Conservation (phyloP, 2,888 invertebrate species). For the Portevinia maculata region DNA sequence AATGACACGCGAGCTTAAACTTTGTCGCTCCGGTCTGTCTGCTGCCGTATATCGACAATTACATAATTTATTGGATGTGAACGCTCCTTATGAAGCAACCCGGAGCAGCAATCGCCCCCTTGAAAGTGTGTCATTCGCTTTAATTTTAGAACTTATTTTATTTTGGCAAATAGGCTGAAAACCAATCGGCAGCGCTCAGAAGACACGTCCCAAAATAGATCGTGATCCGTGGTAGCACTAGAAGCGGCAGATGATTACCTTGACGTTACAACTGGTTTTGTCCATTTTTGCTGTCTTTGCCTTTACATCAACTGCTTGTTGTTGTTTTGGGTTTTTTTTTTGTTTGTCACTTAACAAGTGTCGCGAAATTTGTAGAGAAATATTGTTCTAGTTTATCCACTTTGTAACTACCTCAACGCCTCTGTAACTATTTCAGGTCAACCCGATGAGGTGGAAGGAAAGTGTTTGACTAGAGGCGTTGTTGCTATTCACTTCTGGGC, state of each 20-base stretch:
- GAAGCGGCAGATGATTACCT: slow-evolving; percentile 46
- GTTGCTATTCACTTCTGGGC: slow-evolving; percentile 21
- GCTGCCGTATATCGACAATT: slow-evolving; percentile 17
- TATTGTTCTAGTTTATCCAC: slow-evolving; percentile 2
- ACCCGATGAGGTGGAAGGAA: slow-evolving; percentile 9
- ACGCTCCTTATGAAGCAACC: slow-evolving; percentile 34
- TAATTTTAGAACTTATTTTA: neutral
- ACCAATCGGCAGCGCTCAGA: slow-evolving; percentile 3
- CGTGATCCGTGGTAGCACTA: slow-evolving; percentile 48
- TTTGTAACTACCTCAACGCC: slow-evolving; percentile 23
- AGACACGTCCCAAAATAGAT: slow-evolving; percentile 64
- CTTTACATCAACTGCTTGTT: neutral
- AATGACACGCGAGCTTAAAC: slow-evolving; percentile 45
- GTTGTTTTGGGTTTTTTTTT: slow-evolving; percentile 2
- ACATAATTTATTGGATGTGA: slow-evolving; percentile 29
- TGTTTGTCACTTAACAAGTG: slow-evolving; percentile 31
- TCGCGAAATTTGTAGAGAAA: slow-evolving; percentile 43
- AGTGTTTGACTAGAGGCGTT: slow-evolving; percentile 38
- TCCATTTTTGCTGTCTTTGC: neutral
- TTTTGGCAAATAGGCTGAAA: neutral
- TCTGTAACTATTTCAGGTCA: slow-evolving; percentile 27
- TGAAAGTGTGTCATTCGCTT: slow-evolving; percentile 51
- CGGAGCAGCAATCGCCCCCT: neutral
- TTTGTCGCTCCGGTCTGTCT: slow-evolving; percentile 3
- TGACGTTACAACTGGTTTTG: slow-evolving; percentile 55